These are phyloP conservation scores for Pteruthius melanotis DNA, from an alignment of 2,113 vertebrate species.

Conservation along the genomic window DNA sequence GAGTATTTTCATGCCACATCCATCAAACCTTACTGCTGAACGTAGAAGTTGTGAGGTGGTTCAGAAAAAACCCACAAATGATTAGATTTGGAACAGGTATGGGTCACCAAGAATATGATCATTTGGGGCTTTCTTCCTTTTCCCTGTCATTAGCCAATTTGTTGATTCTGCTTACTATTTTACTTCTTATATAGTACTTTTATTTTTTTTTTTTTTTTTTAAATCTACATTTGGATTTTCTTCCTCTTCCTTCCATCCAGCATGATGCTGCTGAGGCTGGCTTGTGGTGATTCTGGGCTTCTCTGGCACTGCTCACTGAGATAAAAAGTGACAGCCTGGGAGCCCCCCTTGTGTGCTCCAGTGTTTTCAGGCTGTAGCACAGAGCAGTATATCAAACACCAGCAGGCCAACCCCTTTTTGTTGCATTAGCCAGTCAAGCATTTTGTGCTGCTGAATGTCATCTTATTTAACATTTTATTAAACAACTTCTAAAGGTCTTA, in stretches of 20 bases:
- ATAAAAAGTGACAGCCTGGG: constrained; percentile 62
- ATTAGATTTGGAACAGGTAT: background rate
- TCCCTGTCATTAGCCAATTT: background rate
- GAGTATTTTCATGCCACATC: background rate
- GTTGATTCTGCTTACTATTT: background rate
- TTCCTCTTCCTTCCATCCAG: background rate
- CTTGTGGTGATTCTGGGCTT: constrained; percentile 34
- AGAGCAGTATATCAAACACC: constrained; percentile 67
- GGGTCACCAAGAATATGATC: background rate
- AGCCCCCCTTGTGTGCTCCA: constrained; percentile 40
- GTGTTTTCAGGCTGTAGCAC: constrained; percentile 50
- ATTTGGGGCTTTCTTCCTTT: background rate
- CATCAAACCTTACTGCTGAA: background rate
- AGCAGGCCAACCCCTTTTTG: constrained; percentile 63
- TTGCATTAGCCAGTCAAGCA: constrained; percentile 73
- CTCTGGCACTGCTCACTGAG: constrained; percentile 49
- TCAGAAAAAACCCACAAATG: background rate
- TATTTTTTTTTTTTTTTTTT: background rate
- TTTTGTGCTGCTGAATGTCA: constrained; percentile 77
- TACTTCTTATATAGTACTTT: background rate
- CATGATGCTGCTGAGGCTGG: background rate
- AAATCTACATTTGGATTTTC: background rate
- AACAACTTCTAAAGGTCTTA: constrained; percentile 80
- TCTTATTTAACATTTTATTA: constrained; percentile 80
- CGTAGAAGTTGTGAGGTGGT: background rate